Evolutionary conservation across 2,113 vertebrate genomes (phyloP).

Genomic region (Upupa epops): DNA sequence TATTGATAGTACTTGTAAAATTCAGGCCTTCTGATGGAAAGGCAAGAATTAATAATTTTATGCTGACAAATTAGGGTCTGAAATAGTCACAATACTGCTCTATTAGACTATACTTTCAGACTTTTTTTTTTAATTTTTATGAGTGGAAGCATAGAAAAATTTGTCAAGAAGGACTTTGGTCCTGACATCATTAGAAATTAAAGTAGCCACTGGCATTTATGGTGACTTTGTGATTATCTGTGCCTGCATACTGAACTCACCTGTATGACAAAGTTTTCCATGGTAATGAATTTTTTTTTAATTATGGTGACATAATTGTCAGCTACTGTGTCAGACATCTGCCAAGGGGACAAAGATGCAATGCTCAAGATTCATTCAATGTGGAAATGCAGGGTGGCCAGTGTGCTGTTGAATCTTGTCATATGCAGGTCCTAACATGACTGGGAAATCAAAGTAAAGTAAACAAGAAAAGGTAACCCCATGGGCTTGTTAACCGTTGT

Average conservation of each 20-base stretch:
- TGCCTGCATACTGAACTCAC: not conserved
- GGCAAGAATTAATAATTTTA: not conserved
- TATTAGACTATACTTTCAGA: not conserved
- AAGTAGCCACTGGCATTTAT: not conserved
- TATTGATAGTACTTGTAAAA: not conserved
- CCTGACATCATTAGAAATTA: not conserved
- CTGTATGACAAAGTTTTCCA: not conserved
- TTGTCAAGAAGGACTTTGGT: not conserved
- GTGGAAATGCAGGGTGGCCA: fast-evolving
- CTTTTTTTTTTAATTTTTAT: not conserved
- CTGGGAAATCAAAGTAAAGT: not conserved
- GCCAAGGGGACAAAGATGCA: not conserved
- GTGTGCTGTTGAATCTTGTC: fast-evolving
- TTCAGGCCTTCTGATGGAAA: not conserved
- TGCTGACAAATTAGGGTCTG: not conserved
- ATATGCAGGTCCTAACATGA: not conserved
- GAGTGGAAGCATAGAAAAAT: not conserved
- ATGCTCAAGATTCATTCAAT: fast-evolving
- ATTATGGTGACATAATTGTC: not conserved
- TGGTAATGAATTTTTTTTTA: not conserved
- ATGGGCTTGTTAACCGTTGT: not conserved
- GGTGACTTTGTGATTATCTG: not conserved
- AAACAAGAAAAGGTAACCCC: not conserved
- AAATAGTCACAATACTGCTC: not conserved
- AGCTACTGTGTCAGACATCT: not conserved